phyloP scores from a whole-genome alignment of 2,888 invertebrate species.

The Mythimna impura region DNA sequence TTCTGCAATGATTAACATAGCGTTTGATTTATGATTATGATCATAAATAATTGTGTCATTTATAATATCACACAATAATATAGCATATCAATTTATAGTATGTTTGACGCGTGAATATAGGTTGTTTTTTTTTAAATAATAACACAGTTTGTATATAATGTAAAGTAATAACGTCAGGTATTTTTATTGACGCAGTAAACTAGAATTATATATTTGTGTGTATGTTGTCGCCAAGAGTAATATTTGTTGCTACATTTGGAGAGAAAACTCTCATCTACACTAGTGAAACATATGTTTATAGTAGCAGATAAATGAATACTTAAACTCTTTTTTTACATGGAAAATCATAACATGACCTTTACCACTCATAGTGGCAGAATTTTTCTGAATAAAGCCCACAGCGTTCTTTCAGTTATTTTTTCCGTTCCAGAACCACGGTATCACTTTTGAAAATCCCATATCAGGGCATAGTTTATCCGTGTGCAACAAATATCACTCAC shows the following conservation, averaged over 20 bases:
- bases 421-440: too few relatives aligned
- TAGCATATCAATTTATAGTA: too few relatives aligned
- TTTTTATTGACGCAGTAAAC: constrained; percentile 8
- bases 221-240: neutral
- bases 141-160: neutral
- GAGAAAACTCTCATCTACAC: neutral
- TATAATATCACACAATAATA: too few relatives aligned
- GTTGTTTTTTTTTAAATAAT: constrained; percentile 9
- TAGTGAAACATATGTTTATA: neutral
- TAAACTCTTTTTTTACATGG: too few relatives aligned
- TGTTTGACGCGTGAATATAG: neutral
- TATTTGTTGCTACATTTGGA: neutral
- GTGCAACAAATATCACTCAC: too few relatives aligned
- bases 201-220: neutral
- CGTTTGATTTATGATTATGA: constrained; percentile 10
- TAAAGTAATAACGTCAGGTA: neutral
- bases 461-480: too few relatives aligned
- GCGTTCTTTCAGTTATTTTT: too few relatives aligned
- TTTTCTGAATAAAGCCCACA: too few relatives aligned
- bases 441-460: too few relatives aligned
- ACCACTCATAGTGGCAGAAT: too few relatives aligned
- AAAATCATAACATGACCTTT: too few relatives aligned
- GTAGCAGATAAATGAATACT: too few relatives aligned
- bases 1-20: neutral
- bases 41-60: neutral